Evolutionary conservation across 2,888 invertebrate genomes (phyloP), one percentile per base, ranked within the genome.

Genomic region (Chymomyza procnemis): DNA sequence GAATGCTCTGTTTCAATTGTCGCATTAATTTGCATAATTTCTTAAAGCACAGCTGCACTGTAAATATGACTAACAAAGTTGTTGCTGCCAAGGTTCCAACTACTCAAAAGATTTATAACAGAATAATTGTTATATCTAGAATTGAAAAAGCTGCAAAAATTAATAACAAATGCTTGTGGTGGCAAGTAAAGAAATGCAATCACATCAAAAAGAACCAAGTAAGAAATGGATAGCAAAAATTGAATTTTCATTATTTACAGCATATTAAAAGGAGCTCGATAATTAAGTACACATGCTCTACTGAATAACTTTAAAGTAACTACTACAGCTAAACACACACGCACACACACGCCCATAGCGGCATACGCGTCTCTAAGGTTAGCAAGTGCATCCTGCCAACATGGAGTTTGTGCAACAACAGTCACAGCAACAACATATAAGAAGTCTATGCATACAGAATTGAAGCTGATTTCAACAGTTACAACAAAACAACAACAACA

Each of bases 171-270:
- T 50, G 69, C 54, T 56, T 46, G 48, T 60, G n/a, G n/a, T n/a
- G n/a, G 19, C 64, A 57, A 70, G 67, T 66, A 55, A 71, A 50
- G 66, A 54, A 74, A 80, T 73, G 68, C 73, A 78, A 67, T 70
- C 59, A 65, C 59, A 67, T 67, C 64, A 21, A 4, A 70, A 21
- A 58, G 59, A 59, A 41, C n/a, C n/a, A n/a, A 16, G 5, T 2
- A 52, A 82, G 26, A 63, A 58, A 60, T 66, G 18, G 54, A 58
- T 57, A 64, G 64, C 61, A 61, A 69, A 80, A 86, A 86, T 84
- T 80, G 85, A 72, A 84, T 79, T 86, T 86, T 74, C 79, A 84
- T 84, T 84, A 86, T 86, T 86, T 79, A 84, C 82, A 80, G 80
- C 84, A 84, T 80, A 82, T 75, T 78, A 79, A 66, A 21, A 59